A percentile compares a stretch with the other conserved stretches of the same genome.
phyloP scores from a whole-genome alignment of 2,888 invertebrate genomes.

The Cataglyphis cursor region DNA sequence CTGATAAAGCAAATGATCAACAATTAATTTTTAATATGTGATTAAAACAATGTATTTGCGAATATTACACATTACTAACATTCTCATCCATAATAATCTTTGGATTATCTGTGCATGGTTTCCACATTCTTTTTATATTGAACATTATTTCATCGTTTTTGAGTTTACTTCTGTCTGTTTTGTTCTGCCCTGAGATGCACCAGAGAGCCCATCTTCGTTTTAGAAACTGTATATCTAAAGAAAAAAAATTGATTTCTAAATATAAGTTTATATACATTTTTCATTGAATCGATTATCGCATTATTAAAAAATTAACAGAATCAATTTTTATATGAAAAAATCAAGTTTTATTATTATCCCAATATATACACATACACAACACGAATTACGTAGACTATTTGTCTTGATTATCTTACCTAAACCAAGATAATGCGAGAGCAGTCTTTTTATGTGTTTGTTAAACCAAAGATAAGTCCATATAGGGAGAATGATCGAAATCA shows the following conservation, averaged over 20 bases:
- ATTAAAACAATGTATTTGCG: neutral
- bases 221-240: slow-evolving; percentile 57
- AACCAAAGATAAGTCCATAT: slow-evolving; percentile 61
- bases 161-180: slow-evolving; percentile 1
- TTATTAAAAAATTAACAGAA: neutral
- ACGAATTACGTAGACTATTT: neutral
- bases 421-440: neutral
- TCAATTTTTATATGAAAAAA: neutral
- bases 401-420: neutral
- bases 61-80: slow-evolving; percentile 58
- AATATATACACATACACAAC: neutral
- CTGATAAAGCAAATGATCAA: slow-evolving; percentile 76
- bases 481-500: slow-evolving; percentile 41
- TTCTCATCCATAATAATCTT: slow-evolving; percentile 65
- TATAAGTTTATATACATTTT: neutral
- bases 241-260: neutral
- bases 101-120: slow-evolving; percentile 41
- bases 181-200: slow-evolving; percentile 42
- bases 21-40: neutral
- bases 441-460: slow-evolving; percentile 18
- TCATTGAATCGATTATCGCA: neutral
- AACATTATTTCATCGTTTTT: neutral
- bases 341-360: neutral
- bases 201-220: slow-evolving; percentile 66
- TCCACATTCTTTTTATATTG: slow-evolving; percentile 16